Percentiles rank a stretch among this genome's conserved stretches.
Conservation (phyloP, 2,888 invertebrate genomes). For the Callyntrura guangdongensis region DNA sequence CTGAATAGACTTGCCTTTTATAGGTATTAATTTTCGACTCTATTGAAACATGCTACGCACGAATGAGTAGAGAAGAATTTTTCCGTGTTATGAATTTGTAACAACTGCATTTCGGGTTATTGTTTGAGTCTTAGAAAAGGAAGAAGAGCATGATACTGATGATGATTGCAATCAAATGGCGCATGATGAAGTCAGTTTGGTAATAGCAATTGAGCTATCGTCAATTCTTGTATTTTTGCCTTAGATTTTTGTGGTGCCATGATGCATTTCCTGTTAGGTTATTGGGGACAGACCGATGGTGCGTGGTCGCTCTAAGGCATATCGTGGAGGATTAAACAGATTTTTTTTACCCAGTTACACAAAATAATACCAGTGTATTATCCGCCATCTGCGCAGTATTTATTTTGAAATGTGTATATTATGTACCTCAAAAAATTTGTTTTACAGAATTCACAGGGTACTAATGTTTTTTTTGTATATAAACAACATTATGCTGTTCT, state of each 20-base stretch:
- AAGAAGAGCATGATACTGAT: slow-evolving; percentile 33
- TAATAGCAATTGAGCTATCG: slow-evolving; percentile 54
- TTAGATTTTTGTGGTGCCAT: slow-evolving; percentile 7
- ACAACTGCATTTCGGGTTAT: slow-evolving; percentile 48
- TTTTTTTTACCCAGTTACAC: slow-evolving; percentile 33
- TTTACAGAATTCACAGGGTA: neutral
- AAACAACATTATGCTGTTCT: neutral
- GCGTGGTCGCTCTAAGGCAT: slow-evolving; percentile 77
- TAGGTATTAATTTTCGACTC: neutral
- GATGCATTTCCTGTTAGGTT: slow-evolving; percentile 66
- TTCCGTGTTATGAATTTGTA: slow-evolving; percentile 52
- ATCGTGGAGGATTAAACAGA: slow-evolving; percentile 59
- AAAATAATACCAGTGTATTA: neutral
- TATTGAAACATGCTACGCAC: slow-evolving; percentile 44
- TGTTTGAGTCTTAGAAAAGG: slow-evolving; percentile 44
- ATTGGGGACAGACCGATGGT: slow-evolving; percentile 59
- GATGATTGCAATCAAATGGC: slow-evolving; percentile 44
- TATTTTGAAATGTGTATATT: slow-evolving; percentile 6
- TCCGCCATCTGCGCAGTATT: neutral
- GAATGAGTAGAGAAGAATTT: slow-evolving; percentile 10
- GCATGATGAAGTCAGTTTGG: slow-evolving; percentile 63
- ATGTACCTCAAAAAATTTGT: slow-evolving; percentile 41
- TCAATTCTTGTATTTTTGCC: slow-evolving; percentile 7
- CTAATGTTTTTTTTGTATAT: no score
- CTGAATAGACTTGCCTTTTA: neutral